phyloP scores from a whole-genome alignment of 1,140 invertebrate genomes.

The Zaprionus taronus region DNA sequence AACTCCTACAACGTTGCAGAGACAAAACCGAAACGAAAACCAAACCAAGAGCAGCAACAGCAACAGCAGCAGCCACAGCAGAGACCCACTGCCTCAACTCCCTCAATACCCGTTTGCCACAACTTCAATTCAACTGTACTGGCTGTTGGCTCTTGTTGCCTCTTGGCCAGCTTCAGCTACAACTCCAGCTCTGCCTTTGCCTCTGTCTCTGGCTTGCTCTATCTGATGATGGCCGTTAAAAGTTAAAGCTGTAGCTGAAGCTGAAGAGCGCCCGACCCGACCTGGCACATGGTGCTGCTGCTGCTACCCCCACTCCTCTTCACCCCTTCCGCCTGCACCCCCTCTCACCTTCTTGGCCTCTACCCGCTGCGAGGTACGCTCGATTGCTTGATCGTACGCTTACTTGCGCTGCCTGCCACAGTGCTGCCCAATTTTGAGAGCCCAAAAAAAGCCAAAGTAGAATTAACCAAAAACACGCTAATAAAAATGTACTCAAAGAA shows the following conservation, averaged over 20 bases:
- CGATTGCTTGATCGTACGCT: constrained; percentile 45
- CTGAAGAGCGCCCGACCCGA: constrained; percentile 78
- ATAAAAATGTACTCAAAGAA: no score
- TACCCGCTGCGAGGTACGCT: constrained; percentile 27
- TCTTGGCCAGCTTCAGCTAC: neutral
- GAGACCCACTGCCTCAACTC: constrained; percentile 60
- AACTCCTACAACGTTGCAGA: constrained; percentile 76
- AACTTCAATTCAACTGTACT: constrained; percentile 80
- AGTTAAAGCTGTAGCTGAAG: constrained; percentile 66
- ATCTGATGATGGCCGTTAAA: constrained; percentile 82
- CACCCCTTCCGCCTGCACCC: neutral
- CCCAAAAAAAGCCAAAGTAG: neutral
- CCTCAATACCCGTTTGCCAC: constrained; percentile 76
- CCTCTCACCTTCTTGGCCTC: constrained; percentile 1
- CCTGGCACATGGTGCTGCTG: constrained; percentile 53
- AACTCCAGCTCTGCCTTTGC: constrained; percentile 8
- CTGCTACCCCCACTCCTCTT: constrained; percentile 1
- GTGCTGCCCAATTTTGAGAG: neutral
- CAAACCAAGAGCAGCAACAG: constrained; percentile 18
- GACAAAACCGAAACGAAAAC: constrained; percentile 59
- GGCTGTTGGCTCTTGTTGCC: constrained; percentile 39
- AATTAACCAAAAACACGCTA: neutral
- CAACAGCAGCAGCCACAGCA: constrained; percentile 2
- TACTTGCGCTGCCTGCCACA: constrained; percentile 11
- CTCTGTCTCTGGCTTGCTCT: constrained; percentile 49